Evolutionary conservation across 2,113 vertebrate species (phyloP), one percentile per base, ranked within the genome.

Genomic region (Pogonocichla stellata): DNA sequence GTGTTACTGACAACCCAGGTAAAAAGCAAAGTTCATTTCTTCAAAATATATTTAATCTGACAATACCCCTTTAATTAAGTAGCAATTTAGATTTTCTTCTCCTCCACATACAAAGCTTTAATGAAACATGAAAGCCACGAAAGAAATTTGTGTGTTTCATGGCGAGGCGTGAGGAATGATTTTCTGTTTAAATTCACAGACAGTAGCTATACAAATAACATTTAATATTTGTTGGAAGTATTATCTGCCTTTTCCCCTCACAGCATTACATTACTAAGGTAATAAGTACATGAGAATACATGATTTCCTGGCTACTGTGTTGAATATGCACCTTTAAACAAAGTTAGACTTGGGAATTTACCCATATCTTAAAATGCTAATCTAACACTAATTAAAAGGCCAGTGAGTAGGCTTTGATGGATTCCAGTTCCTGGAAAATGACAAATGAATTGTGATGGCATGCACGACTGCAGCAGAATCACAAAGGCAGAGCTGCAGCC

Each of bases 331-430:
- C 92, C 95, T 96, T 96, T 95, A 95, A 96, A 95, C 94, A 97
- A 96, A 96, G 96, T 92, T 91, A 96, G 95, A 91, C 94, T 95
- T 86, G 92, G 93, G 96, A 97, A 96, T 96, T 96, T 96, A 96
- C 82, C 86, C 93, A 0, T 93, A 95, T 96, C 95, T 95, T 95
- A 91, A 95, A 96, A 93, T 94, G 92, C 86, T 97, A 97, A 97
- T 95, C 95, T 97, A 96, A 92, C 94, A 84, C 56, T 93, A 96
- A 96, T 97, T 95, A 96, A 97, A 96, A 95, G 92, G 87, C 81
- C 92, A 36, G 93, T 61, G 94, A 94, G 31, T 53, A 78, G 0
- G 85, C 94, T 95, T 95, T 95, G 94, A 94, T 92, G 94, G 96
- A 84, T 95, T 96, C 72, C 17, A 78, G 88, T 83, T 91, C 57